Conservation (phyloP, 2,113 vertebrate genomes). For the Excalfactoria chinensis region DNA sequence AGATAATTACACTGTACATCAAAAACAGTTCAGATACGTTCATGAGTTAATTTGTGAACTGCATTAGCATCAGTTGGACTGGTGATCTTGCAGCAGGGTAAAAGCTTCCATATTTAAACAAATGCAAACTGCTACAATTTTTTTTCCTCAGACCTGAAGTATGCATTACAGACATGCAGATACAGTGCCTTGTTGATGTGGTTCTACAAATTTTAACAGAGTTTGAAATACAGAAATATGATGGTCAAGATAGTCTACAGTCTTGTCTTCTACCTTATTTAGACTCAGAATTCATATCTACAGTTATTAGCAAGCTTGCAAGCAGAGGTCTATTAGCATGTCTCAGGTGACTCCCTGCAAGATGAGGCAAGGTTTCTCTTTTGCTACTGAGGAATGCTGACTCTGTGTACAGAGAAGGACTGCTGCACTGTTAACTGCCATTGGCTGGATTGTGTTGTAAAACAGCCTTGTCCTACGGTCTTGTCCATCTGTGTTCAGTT, state of each 20-base stretch:
- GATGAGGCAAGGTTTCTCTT: background rate
- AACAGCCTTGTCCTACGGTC: background rate
- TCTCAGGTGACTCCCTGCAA: background rate
- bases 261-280: background rate
- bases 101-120: background rate
- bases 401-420: background rate
- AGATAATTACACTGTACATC: conserved; percentile 51
- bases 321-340: background rate
- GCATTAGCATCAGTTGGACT: conserved; percentile 9
- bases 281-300: background rate
- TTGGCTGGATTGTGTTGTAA: fast-evolving
- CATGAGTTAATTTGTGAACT: conserved; percentile 29
- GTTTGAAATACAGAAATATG: background rate
- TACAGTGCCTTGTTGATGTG: background rate
- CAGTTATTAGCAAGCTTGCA: background rate
- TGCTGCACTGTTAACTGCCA: background rate
- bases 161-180: background rate
- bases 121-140: background rate
- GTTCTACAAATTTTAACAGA: background rate
- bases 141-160: background rate
- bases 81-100: background rate
- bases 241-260: background rate
- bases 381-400: background rate
- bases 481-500: background rate
- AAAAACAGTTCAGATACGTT: conserved; percentile 38